phyloP scores from a whole-genome alignment of 2,797 vertebrate species.

The Salmo trutta region DNA sequence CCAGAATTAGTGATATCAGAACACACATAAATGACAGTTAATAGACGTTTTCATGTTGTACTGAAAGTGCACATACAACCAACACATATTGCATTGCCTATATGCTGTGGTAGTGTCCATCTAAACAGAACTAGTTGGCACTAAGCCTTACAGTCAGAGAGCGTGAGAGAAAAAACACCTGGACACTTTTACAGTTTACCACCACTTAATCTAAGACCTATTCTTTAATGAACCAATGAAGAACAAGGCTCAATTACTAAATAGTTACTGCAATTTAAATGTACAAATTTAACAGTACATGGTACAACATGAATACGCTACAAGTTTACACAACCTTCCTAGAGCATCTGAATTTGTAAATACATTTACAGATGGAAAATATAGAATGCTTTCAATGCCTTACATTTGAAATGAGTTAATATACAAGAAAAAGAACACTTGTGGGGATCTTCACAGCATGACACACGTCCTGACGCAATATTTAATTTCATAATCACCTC shows the following conservation, averaged over 20 bases:
- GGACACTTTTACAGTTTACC: not conserved
- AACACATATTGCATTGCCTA: not conserved
- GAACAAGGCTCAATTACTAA: no score
- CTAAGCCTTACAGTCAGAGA: not conserved
- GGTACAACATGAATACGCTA: not conserved
- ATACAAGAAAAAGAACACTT: not conserved
- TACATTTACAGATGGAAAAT: no score
- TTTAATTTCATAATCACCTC: not conserved
- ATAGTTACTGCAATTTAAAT: not conserved
- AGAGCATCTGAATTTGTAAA: not conserved
- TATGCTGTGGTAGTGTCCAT: not conserved
- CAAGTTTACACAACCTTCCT: not conserved
- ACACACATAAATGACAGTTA: not conserved
- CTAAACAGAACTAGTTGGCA: not conserved
- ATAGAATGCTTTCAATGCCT: no score
- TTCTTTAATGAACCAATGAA: not conserved
- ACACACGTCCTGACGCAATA: not conserved
- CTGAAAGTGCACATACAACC: not conserved
- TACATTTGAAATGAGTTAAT: not conserved
- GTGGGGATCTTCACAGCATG: constrained; percentile 1
- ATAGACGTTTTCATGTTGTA: not conserved
- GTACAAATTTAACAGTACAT: not conserved
- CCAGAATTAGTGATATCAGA: not conserved
- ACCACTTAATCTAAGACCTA: not conserved
- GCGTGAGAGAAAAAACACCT: not conserved